Evolutionary conservation across 1,140 invertebrate species (phyloP).

Genomic region (Camponotus floridanus): DNA sequence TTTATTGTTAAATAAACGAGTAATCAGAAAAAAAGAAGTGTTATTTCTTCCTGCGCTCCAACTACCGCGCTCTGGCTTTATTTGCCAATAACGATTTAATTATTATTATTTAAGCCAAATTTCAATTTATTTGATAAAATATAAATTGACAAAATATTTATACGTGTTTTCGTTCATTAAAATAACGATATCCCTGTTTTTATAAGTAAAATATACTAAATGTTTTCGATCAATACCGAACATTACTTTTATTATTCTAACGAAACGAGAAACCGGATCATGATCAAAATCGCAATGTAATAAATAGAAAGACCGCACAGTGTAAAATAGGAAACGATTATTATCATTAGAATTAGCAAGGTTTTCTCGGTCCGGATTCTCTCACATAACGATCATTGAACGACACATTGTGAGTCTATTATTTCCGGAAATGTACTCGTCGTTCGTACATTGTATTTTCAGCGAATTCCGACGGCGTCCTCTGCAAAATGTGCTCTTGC

Average conservation of each 20-base stretch:
- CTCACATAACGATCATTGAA: constrained; percentile 14
- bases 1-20: no score
- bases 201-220: no score
- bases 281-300: background rate
- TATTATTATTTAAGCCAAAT: no score
- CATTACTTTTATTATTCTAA: constrained; percentile 21
- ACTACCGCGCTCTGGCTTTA: no score
- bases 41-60: no score
- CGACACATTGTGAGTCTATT: constrained; percentile 7
- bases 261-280: constrained; percentile 26
- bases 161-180: no score
- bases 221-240: no score
- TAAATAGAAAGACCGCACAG: background rate
- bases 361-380: background rate
- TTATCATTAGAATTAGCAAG: constrained; percentile 25
- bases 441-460: background rate
- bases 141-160: no score
- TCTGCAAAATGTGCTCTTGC: background rate
- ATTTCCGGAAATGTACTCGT: constrained; percentile 2
- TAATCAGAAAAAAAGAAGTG: no score
- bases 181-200: no score
- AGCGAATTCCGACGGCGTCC: background rate
- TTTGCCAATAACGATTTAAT: no score
- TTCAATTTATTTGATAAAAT: no score
- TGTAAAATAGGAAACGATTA: background rate